A percentile compares a stretch with the other conserved stretches of the same genome.
These are phyloP conservation scores for Lasioglossum baleicum DNA, from an alignment of 1,140 invertebrate species.

Conservation along the genomic window DNA sequence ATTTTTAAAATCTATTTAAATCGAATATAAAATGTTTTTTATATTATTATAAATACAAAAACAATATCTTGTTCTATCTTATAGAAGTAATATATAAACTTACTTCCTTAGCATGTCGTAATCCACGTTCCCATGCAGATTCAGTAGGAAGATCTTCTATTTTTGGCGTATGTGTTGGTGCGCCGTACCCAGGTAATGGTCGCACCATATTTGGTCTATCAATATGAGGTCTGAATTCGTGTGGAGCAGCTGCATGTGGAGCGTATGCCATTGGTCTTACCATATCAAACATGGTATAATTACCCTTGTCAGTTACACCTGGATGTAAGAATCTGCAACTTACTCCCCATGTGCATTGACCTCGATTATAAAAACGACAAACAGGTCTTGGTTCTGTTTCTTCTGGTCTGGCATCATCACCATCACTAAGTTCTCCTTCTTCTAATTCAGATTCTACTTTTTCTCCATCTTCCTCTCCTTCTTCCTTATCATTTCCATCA, in stretches of 20 bases:
- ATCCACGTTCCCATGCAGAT: slow-evolving; percentile 95
- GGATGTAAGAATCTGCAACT: slow-evolving; percentile 97
- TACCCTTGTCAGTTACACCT: slow-evolving; percentile 96
- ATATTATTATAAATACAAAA: no score
- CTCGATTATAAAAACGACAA: slow-evolving; percentile 94
- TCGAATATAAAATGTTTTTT: no score
- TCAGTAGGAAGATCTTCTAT: slow-evolving; percentile 83
- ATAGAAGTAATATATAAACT: slow-evolving; percentile 42
- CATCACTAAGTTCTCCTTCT: slow-evolving; percentile 93
- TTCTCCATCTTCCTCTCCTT: slow-evolving; percentile 75
- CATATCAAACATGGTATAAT: slow-evolving; percentile 96
- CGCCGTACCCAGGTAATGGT: slow-evolving; percentile 74
- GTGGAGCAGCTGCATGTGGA: slow-evolving; percentile 75
- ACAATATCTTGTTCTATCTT: no score
- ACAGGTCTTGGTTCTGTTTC: slow-evolving; percentile 91
- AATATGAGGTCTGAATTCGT: slow-evolving; percentile 76
- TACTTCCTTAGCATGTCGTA: slow-evolving; percentile 95
- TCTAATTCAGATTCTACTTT: slow-evolving; percentile 85
- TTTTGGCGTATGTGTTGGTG: slow-evolving; percentile 76
- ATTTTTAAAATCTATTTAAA: no score
- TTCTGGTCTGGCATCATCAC: slow-evolving; percentile 89
- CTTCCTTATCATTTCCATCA: slow-evolving; percentile 73
- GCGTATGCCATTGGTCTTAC: slow-evolving; percentile 87
- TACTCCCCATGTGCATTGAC: slow-evolving; percentile 97
- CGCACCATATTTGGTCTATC: slow-evolving; percentile 71